Evolutionary conservation across 2,888 invertebrate genomes (phyloP).

Genomic region (Melanargia galathea): DNA sequence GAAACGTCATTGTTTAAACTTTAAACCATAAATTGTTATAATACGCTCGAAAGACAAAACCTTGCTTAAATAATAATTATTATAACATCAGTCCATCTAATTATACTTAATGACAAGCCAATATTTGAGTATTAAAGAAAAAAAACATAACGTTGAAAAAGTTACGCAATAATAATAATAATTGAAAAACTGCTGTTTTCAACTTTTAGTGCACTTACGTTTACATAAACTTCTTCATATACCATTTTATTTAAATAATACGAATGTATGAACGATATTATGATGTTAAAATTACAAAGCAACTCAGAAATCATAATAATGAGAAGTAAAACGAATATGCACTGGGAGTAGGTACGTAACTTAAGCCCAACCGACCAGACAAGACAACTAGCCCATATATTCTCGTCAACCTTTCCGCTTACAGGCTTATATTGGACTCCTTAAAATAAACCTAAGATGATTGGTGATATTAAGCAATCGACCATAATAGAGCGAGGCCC

Average conservation of each 20-base stretch:
- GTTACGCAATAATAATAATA: neutral
- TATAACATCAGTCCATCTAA: no score
- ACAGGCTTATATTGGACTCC: no score
- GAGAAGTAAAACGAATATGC: constrained; percentile 27
- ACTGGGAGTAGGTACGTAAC: constrained; percentile 55
- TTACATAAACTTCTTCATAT: neutral
- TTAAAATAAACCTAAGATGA: no score
- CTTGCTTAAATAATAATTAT: neutral
- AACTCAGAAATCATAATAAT: constrained; percentile 25
- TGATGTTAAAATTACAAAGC: neutral
- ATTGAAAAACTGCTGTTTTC: no score
- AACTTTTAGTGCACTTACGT: neutral
- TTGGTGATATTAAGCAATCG: no score
- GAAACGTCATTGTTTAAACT: neutral
- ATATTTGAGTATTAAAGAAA: no score
- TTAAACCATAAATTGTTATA: no score
- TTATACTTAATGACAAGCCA: no score
- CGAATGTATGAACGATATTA: neutral
- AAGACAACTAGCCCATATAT: constrained; percentile 66
- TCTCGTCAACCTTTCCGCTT: constrained; percentile 49
- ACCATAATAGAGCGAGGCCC: no score
- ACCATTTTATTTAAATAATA: neutral
- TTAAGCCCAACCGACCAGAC: constrained; percentile 55
- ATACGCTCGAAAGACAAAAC: neutral
- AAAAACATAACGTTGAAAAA: no score